Evolutionary conservation across 2,888 invertebrate genomes (phyloP).

Genomic region (Papilio demoleus): DNA sequence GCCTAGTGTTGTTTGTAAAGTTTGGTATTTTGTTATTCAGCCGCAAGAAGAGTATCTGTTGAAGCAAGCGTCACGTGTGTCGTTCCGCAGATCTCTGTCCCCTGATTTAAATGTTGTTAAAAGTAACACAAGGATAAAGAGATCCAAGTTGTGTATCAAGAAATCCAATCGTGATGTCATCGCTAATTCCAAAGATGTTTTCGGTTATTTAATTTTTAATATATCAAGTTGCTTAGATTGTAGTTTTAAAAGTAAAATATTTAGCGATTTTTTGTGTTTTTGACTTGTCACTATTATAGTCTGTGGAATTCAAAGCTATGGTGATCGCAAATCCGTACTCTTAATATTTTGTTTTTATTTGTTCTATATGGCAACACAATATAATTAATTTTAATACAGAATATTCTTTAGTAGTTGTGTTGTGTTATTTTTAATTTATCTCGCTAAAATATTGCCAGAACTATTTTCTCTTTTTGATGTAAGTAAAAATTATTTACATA

Average conservation of each 20-base stretch:
- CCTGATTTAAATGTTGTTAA: conserved; percentile 53
- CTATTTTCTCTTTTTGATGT: neutral
- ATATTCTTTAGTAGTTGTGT: neutral
- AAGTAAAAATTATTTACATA: neutral
- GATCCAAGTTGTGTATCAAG: conserved; percentile 58
- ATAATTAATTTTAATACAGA: neutral
- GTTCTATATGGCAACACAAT: neutral
- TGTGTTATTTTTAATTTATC: neutral
- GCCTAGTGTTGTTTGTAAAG: too few species aligned
- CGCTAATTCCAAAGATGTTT: conserved; percentile 50
- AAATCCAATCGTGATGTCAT: conserved; percentile 55
- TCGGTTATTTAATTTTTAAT: conserved; percentile 50
- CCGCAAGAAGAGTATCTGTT: conserved; percentile 72
- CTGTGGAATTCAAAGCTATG: too few species aligned
- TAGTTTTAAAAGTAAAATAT: too few species aligned
- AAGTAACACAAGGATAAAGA: conserved; percentile 52
- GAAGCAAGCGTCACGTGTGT: conserved; percentile 62
- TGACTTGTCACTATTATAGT: too few species aligned
- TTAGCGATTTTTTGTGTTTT: too few species aligned
- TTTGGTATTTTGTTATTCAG: conserved; percentile 51
- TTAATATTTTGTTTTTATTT: too few species aligned
- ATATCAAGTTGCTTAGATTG: conserved; percentile 38
- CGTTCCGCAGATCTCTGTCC: conserved; percentile 49
- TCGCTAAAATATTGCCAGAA: neutral
- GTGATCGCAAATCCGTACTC: too few species aligned